phyloP scores from a whole-genome alignment of 1,140 invertebrate species.

The Andrena cerasifolii region DNA sequence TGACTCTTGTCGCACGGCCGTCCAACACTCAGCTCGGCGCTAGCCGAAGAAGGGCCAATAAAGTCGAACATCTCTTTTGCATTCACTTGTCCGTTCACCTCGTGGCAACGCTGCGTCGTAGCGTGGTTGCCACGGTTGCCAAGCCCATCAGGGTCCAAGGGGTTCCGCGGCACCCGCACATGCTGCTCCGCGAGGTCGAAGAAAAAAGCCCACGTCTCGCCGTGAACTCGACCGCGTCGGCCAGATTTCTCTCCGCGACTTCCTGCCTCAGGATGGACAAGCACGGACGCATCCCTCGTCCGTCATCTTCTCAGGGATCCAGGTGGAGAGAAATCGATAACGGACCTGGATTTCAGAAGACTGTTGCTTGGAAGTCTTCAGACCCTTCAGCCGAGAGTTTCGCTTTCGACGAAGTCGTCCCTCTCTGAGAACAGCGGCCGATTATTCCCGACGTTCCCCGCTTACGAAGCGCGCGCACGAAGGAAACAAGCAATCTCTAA shows the following conservation, averaged over 20 bases:
- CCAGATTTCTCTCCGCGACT: conserved; percentile 55
- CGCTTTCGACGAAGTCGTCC: too few species aligned
- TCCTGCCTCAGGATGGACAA: conserved; percentile 1
- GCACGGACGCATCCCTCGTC: background rate
- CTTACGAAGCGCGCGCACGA: background rate
- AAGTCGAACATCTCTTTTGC: conserved; percentile 63
- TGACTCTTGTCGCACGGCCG: background rate
- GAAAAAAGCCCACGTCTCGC: conserved; percentile 59
- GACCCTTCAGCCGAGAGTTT: too few species aligned
- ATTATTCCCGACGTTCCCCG: conserved; percentile 13
- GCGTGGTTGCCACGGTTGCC: conserved; percentile 67
- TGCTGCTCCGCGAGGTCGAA: conserved; percentile 37
- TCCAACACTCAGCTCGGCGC: conserved; percentile 53
- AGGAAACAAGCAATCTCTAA: conserved; percentile 17
- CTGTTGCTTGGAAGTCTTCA: too few species aligned
- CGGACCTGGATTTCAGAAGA: too few species aligned
- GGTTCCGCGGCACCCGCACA: conserved; percentile 60
- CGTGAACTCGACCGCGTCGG: conserved; percentile 47
- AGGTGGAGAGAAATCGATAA: conserved; percentile 30
- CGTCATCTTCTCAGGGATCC: conserved; percentile 3
- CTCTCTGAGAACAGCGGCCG: background rate
- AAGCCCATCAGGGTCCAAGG: conserved; percentile 64
- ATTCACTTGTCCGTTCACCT: conserved; percentile 65
- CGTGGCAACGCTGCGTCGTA: conserved; percentile 47
- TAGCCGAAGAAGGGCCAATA: conserved; percentile 68